Evolutionary conservation across 2,888 invertebrate species (phyloP).

Genomic region (Eremobia ochroleuca): DNA sequence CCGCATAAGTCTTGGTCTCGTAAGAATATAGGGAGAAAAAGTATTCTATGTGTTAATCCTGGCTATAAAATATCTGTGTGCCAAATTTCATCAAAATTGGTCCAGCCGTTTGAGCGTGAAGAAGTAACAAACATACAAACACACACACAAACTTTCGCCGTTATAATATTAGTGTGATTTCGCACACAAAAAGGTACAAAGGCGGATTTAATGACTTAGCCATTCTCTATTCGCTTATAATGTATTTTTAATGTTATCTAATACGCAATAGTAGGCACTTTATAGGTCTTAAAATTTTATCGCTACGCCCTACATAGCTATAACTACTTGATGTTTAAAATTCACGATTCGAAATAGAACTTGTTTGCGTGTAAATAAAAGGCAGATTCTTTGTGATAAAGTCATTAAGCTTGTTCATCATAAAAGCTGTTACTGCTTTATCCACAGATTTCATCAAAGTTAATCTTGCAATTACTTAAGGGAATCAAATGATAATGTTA

Average conservation of each 20-base stretch:
- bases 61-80: too few relatives aligned
- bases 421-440: constrained; percentile 4
- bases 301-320: not conserved
- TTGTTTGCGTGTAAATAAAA: constrained; percentile 31
- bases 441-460: not conserved
- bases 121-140: too few relatives aligned
- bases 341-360: constrained; percentile 31
- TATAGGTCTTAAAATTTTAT: constrained; percentile 33
- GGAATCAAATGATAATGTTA: too few relatives aligned
- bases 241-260: constrained; percentile 25
- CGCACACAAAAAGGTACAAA: too few relatives aligned
- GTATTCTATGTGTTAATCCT: too few relatives aligned
- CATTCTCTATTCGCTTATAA: not conserved
- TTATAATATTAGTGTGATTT: too few relatives aligned
- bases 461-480: constrained; percentile 15
- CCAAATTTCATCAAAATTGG: too few relatives aligned
- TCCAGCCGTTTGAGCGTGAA: too few relatives aligned
- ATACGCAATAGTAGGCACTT: not conserved
- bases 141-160: too few relatives aligned
- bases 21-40: too few relatives aligned
- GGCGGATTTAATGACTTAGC: too few relatives aligned
- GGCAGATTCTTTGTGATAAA: not conserved
- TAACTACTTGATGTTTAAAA: constrained; percentile 31
- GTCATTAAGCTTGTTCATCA: constrained; percentile 9
- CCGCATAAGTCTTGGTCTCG: too few relatives aligned